Percentiles rank a stretch among this genome's conserved stretches.
These are phyloP conservation scores for Trachops cirrhosus DNA, from an alignment of 2,797 vertebrate genomes.

Conservation along the genomic window DNA sequence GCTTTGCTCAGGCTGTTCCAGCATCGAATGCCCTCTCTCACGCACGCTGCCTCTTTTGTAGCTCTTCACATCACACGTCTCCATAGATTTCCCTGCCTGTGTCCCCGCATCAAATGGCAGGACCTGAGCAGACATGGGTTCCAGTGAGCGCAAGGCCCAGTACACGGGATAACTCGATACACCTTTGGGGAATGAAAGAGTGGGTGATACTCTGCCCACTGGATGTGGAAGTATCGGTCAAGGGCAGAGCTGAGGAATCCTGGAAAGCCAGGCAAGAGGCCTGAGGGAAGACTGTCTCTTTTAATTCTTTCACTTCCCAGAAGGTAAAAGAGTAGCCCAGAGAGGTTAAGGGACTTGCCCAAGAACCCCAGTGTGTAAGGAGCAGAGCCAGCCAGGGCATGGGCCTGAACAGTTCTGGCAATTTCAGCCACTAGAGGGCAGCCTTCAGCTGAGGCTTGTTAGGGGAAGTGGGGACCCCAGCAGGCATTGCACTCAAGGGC, in stretches of 20 bases:
- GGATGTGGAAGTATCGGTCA: neutral
- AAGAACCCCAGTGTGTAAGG: neutral
- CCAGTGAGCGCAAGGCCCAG: neutral
- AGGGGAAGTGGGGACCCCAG: rapidly evolving
- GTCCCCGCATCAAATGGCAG: neutral
- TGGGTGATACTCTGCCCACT: neutral
- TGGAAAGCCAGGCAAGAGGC: neutral
- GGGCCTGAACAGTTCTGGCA: neutral
- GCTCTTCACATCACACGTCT: neutral
- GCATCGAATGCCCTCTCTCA: neutral
- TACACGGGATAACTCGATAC: neutral
- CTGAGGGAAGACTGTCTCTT: neutral
- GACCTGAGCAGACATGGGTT: neutral
- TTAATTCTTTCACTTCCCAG: neutral
- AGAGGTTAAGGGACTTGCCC: neutral
- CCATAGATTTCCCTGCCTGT: neutral
- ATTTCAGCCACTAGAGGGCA: conserved; percentile 35
- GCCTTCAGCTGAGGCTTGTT: neutral
- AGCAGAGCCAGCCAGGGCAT: neutral
- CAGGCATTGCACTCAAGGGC: no score
- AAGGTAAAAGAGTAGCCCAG: neutral
- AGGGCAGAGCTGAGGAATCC: neutral
- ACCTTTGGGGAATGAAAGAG: neutral
- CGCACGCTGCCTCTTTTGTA: neutral
- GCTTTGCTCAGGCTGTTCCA: neutral